Percentiles rank a stretch among this genome's conserved stretches.
Evolutionary conservation across 2,113 vertebrate species (phyloP).

Genomic region (Columbina picui): DNA sequence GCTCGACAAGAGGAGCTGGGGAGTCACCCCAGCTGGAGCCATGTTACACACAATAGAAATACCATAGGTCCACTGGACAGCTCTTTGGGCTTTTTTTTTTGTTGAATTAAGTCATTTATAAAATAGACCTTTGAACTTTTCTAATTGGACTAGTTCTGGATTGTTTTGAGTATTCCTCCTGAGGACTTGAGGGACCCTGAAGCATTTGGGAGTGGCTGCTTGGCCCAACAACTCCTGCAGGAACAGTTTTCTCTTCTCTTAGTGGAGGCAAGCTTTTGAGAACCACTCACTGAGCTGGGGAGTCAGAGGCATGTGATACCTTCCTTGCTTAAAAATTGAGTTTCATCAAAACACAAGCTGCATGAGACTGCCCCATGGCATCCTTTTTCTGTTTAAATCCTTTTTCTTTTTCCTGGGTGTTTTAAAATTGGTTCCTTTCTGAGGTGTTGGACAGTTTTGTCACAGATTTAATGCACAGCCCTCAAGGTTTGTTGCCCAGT

Average conservation of each 20-base stretch:
- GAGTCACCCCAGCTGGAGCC: background rate
- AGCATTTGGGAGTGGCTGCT: background rate
- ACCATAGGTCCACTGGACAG: background rate
- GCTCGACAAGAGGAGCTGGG: fast-evolving
- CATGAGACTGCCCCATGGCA: background rate
- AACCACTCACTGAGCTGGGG: fast-evolving
- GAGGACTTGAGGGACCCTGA: background rate
- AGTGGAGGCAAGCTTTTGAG: background rate
- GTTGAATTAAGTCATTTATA: background rate
- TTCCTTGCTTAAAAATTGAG: background rate
- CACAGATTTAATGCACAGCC: background rate
- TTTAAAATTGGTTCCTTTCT: background rate
- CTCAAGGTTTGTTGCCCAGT: background rate
- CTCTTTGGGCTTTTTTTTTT: background rate
- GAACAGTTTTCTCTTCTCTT: background rate
- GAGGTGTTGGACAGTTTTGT: background rate
- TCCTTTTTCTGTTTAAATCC: background rate
- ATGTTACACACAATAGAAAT: background rate
- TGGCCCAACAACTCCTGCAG: background rate
- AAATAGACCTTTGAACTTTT: background rate
- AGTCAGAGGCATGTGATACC: background rate
- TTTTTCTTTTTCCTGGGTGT: background rate
- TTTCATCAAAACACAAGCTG: background rate
- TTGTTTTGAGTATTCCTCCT: background rate
- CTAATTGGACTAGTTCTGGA: background rate